These are phyloP conservation scores for Theodoxus fluviatilis DNA, from an alignment of 2,888 invertebrate species.

Conservation along the genomic window DNA sequence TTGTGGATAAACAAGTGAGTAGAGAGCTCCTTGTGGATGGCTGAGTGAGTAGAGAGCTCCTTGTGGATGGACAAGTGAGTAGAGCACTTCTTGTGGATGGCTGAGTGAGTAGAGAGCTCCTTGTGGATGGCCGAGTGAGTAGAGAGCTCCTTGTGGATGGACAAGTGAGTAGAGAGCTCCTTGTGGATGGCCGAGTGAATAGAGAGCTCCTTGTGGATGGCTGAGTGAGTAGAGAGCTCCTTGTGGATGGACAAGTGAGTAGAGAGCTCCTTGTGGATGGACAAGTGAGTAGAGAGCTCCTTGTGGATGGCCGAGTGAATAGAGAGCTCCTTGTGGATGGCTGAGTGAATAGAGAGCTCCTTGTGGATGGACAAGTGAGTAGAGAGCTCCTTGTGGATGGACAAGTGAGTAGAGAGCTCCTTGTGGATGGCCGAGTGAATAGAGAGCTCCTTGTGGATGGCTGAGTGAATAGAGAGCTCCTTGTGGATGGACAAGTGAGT, in stretches of 20 bases:
- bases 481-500: slow-evolving; percentile 73
- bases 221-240: slow-evolving; percentile 32
- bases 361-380: no score
- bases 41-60: no score
- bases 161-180: neutral
- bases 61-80: slow-evolving; percentile 73
- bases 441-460: neutral
- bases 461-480: no score
- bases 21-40: neutral
- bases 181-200: no score
- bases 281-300: no score
- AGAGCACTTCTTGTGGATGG: neutral
- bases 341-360: neutral
- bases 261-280: neutral
- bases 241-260: neutral
- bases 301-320: slow-evolving; percentile 73
- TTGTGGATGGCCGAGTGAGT: slow-evolving; percentile 73
- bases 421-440: neutral
- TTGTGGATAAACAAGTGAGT: neutral
- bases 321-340: neutral
- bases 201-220: slow-evolving; percentile 79
- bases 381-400: slow-evolving; percentile 79
- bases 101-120: slow-evolving; percentile 62
- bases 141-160: neutral
- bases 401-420: slow-evolving; percentile 31